Base-by-base conservation (phyloP, 1,140 invertebrate species). In the Metopolophium dirhodum region DNA sequence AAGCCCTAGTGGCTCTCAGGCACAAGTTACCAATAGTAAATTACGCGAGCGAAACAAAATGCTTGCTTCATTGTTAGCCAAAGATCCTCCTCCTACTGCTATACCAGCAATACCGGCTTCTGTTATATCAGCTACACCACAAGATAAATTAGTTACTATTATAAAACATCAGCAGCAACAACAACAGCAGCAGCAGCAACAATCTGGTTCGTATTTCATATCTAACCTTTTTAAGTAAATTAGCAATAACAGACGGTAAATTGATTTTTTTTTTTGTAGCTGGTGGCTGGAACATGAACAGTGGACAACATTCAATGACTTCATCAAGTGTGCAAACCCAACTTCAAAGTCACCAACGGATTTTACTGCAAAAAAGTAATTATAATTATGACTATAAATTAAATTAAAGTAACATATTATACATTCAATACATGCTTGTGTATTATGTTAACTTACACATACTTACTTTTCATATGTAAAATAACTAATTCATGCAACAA, bases 21-120 rank as follows among this genome's bases (percentile, higher is more conserved):
- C 94, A 41, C 91, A 94, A 47, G 95, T 95, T n/a, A 95, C 95
- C 77, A 96, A 96, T 94, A 97, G 97, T 94, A 96, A 97, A 94
- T 95, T 98, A 9, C 97, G 97, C 95, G 96, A 98, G 95, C 97
- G 97, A 94, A 99, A 99, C 95, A 97, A 97, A 94, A 98, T 99
- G 96, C 96, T 99, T 94, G 98, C 98, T 23, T 97, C 97, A 86
- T 95, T 99, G 93, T 95, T 99, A 94, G 97, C 97, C 23, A 97
- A 97, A 95, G 97, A 97, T 90, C 96, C 97, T n/a, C 90, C 96
- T 68, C 96, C 97, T 89, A 96, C 97, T 82, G 96, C 96, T 6
- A 96, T 97, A 93, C 96, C 97, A 94, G 96, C 96, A 91, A 96
- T 97, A 94, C 96, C 97, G 94, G 96, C 96, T 41, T 96, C 96